A percentile compares a stretch with the other conserved stretches of the same genome.
Evolutionary conservation across 2,888 invertebrate species (phyloP).

Genomic region (Mimas tiliae): DNA sequence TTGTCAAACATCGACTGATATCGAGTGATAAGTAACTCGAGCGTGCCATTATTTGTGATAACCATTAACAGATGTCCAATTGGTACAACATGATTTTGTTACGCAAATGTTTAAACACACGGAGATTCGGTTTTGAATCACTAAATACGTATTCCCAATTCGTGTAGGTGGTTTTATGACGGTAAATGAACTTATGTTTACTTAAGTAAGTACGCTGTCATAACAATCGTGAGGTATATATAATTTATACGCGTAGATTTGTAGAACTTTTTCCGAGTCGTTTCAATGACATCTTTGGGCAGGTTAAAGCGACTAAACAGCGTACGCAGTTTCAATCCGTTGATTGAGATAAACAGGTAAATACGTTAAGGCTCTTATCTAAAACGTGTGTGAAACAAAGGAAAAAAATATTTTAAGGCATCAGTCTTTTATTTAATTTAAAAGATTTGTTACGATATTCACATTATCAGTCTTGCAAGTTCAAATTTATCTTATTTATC

Average conservation of each 20-base stretch:
- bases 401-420: neutral
- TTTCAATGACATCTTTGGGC: neutral
- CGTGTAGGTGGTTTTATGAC: conserved; percentile 15
- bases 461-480: no score
- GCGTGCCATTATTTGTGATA: conserved; percentile 71
- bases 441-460: no score
- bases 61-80: conserved; percentile 71
- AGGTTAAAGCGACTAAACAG: neutral
- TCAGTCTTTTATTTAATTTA: neutral
- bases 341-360: neutral
- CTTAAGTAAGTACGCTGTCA: conserved; percentile 18
- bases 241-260: neutral
- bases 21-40: conserved; percentile 66
- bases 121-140: conserved; percentile 28
- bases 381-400: neutral
- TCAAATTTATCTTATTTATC: no score
- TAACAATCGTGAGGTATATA: conserved; percentile 23
- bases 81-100: conserved; percentile 53
- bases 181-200: conserved; percentile 28
- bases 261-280: neutral
- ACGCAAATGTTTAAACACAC: conserved; percentile 56
- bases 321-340: conserved; percentile 7
- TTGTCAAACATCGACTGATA: conserved; percentile 68
- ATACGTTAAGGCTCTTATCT: neutral
- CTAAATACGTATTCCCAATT: conserved; percentile 8